Conservation (phyloP, 2,797 vertebrate genomes). For the Oryzias dopingdopingensis region DNA sequence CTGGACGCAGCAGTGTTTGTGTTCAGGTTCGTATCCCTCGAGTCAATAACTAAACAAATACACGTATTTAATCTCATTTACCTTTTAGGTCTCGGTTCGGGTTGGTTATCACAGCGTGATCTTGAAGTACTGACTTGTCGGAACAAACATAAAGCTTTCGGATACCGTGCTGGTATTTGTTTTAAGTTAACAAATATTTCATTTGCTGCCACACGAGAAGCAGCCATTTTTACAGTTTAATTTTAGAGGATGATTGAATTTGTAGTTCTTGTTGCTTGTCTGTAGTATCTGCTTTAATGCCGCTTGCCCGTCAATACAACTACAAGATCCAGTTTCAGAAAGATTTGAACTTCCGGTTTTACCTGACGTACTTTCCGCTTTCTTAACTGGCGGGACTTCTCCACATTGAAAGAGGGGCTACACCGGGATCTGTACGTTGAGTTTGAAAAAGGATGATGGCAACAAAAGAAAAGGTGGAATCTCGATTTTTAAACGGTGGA, state of each 20-base stretch:
- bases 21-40: too few species aligned
- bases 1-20: too few species aligned
- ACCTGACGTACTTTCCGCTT: constrained; percentile 38
- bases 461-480: constrained; percentile 27
- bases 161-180: constrained; percentile 30
- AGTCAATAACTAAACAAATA: background rate
- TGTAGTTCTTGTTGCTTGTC: constrained; percentile 61
- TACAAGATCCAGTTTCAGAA: constrained; percentile 51
- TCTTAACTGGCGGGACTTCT: constrained; percentile 58
- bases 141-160: constrained; percentile 21
- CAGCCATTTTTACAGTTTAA: constrained; percentile 64
- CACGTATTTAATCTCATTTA: constrained; percentile 5
- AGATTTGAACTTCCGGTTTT: background rate
- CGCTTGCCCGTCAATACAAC: constrained; percentile 2
- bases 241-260: constrained; percentile 25
- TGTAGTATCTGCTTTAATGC: accelerated
- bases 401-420: accelerated
- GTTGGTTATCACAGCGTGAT: constrained; percentile 28
- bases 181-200: constrained; percentile 51
- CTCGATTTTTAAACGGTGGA: background rate
- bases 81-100: constrained; percentile 40
- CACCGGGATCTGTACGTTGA: too few species aligned
- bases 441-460: constrained; percentile 54
- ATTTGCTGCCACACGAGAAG: constrained; percentile 38
- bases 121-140: constrained; percentile 52